phyloP scores from a whole-genome alignment of 2,797 vertebrate species.

The Silurus aristotelis region DNA sequence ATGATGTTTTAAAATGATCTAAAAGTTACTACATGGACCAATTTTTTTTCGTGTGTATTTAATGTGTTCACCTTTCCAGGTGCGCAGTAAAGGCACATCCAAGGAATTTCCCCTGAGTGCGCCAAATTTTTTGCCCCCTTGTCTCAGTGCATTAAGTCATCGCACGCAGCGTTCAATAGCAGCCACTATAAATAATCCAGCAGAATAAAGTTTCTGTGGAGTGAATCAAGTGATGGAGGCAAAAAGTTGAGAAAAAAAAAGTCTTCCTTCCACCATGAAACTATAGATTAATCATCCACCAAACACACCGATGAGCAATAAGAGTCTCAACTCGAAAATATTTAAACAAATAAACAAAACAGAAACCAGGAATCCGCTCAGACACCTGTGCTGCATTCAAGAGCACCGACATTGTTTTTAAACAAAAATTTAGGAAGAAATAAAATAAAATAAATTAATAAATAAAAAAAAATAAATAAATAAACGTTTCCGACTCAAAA shows the following conservation, averaged over 20 bases:
- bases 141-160: not conserved
- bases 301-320: slow-evolving; percentile 30
- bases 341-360: slow-evolving; percentile 8
- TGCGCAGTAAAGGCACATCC: too few species aligned
- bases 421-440: not conserved
- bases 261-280: slow-evolving; percentile 2
- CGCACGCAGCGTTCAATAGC: not conserved
- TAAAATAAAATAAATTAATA: not conserved
- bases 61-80: too few species aligned
- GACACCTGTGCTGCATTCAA: slow-evolving; percentile 36
- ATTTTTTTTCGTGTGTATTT: too few species aligned
- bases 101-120: not conserved
- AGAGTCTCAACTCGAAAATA: slow-evolving; percentile 17
- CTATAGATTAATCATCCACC: slow-evolving; percentile 54
- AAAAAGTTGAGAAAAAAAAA: not conserved
- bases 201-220: not conserved
- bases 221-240: slow-evolving; percentile 26
- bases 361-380: not conserved
- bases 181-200: not conserved
- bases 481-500: too few species aligned
- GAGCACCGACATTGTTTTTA: not conserved
- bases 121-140: not conserved
- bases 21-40: too few species aligned
- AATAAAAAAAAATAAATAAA: too few species aligned
- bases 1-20: too few species aligned